These are phyloP conservation scores for Haemorhous mexicanus DNA, from an alignment of 2,113 vertebrate species.

Conservation along the genomic window DNA sequence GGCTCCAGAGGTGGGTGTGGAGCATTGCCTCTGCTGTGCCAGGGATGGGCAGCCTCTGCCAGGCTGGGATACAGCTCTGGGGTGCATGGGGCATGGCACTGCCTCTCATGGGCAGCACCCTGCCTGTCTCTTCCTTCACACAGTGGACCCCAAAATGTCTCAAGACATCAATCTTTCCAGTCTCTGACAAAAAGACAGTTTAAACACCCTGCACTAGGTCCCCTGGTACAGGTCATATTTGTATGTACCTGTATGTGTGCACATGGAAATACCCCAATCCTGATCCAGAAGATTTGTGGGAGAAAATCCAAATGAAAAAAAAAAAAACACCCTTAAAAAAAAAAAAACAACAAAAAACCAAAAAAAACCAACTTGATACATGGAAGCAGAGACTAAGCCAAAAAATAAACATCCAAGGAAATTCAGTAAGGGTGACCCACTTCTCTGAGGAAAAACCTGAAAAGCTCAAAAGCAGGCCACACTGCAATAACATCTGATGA, in stretches of 20 bases:
- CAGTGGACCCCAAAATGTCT: not conserved
- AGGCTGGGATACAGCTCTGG: not conserved
- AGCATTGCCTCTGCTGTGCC: not conserved
- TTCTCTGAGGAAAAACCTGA: not conserved
- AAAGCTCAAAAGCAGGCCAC: not conserved
- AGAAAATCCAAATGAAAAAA: not conserved
- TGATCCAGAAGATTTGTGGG: not conserved
- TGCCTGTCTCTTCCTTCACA: accelerated
- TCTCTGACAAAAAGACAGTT: not conserved
- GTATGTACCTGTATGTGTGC: not conserved
- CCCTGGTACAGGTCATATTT: not conserved
- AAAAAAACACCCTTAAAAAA: not conserved
- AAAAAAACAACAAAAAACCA: too few species aligned
- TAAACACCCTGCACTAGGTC: not conserved
- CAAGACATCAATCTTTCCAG: accelerated
- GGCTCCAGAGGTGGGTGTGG: not conserved
- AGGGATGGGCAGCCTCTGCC: not conserved
- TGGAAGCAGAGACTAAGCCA: not conserved
- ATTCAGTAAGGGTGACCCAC: not conserved
- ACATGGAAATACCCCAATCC: not conserved
- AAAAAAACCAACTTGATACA: not conserved
- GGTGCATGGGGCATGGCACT: not conserved
- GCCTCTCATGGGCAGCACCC: not conserved
- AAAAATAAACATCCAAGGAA: not conserved
- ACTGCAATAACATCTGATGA: not conserved